A percentile compares a stretch with the other conserved stretches of the same genome.
Conservation (phyloP, 2,888 invertebrate species). For the Bhutanitis thaidina region DNA sequence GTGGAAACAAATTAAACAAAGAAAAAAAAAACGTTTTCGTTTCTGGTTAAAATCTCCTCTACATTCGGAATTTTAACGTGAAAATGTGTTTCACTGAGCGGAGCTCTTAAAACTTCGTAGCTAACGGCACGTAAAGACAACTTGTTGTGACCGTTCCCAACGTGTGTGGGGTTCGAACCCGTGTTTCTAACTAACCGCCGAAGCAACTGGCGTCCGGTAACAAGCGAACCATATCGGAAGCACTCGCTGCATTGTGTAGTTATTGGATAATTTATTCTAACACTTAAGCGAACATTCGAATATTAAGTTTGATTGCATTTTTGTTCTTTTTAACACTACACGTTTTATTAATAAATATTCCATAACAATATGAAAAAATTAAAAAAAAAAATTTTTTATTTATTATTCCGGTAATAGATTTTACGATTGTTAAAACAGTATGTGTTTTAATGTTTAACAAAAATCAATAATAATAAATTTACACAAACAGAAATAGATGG, state of each 20-base stretch:
- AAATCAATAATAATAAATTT: no score
- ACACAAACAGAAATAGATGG: no score
- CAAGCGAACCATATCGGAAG: constrained; percentile 67
- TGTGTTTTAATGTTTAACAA: no score
- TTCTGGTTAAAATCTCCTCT: background rate
- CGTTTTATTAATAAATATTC: no score
- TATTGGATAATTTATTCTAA: constrained; percentile 60
- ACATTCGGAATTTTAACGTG: background rate
- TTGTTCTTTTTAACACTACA: no score
- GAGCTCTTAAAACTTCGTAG: constrained; percentile 24
- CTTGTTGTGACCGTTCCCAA: constrained; percentile 32
- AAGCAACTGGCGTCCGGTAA: constrained; percentile 67
- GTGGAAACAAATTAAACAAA: background rate
- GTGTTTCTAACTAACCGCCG: constrained; percentile 64
- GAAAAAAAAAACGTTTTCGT: constrained; percentile 1
- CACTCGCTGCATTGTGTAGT: constrained; percentile 55
- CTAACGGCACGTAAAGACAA: constrained; percentile 24
- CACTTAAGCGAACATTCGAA: constrained; percentile 29
- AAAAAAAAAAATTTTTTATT: no score
- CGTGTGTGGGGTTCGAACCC: constrained; percentile 75
- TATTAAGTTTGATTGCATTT: background rate
- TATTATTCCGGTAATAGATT: no score
- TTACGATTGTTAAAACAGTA: no score
- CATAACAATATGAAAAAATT: background rate
- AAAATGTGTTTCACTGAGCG: constrained; percentile 25